Evolutionary conservation across 2,888 invertebrate species (phyloP).

Genomic region (Trissoscelio sp.): DNA sequence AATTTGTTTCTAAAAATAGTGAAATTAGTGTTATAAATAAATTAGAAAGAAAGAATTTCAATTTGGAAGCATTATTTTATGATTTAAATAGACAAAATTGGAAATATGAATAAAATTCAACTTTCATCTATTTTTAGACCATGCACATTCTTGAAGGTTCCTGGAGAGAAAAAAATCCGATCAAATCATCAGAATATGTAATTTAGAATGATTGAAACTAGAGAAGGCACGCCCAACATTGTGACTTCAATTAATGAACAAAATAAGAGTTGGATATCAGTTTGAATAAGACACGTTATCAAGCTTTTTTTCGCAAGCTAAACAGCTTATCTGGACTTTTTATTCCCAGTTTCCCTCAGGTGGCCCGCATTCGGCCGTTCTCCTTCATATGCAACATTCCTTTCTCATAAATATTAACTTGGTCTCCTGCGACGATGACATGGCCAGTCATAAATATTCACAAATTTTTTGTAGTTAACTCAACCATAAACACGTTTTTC

Average conservation of each 20-base stretch:
- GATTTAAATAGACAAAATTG: neutral
- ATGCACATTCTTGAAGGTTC: neutral
- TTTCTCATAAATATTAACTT: slow-evolving; percentile 53
- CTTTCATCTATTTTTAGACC: neutral
- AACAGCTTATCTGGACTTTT: slow-evolving; percentile 25
- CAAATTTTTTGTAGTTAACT: neutral
- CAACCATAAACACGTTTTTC: neutral
- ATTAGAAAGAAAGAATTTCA: neutral
- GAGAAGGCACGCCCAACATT: slow-evolving; percentile 7
- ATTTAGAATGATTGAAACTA: neutral
- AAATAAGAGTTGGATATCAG: neutral
- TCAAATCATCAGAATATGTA: neutral
- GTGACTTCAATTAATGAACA: neutral
- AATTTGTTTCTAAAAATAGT: too few species aligned
- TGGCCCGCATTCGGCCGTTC: slow-evolving; percentile 58
- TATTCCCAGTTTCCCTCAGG: slow-evolving; percentile 39
- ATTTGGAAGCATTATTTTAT: neutral
- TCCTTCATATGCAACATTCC: slow-evolving; percentile 54
- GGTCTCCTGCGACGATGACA: slow-evolving; percentile 41
- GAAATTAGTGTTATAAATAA: neutral
- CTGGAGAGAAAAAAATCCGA: neutral
- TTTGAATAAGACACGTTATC: neutral
- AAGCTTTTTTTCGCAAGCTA: slow-evolving; percentile 5
- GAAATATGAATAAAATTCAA: neutral
- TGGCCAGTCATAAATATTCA: slow-evolving; percentile 21